Evolutionary conservation across 2,113 vertebrate genomes (phyloP).

Genomic region (Haplotaxodon microlepis): DNA sequence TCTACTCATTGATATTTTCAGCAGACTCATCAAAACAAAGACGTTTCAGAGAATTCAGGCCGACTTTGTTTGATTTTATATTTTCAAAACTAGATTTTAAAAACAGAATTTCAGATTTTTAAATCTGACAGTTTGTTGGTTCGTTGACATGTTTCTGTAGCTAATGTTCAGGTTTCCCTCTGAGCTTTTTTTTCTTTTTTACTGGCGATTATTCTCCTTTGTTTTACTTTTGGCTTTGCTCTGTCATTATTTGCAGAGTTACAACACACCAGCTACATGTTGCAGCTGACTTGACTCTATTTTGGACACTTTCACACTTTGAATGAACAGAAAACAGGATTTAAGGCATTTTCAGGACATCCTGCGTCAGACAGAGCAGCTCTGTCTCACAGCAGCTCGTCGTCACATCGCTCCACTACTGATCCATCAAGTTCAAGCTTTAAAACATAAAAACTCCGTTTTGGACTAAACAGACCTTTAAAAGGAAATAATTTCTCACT

Average conservation of each 20-base stretch:
- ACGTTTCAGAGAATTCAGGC: not conserved
- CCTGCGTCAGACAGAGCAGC: not conserved
- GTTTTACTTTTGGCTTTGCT: not conserved
- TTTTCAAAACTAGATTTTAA: not conserved
- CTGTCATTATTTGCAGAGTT: not conserved
- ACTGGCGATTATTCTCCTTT: not conserved
- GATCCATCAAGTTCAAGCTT: not conserved
- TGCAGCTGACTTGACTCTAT: not conserved
- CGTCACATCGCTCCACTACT: not conserved
- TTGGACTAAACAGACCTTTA: accelerated
- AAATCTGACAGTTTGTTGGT: accelerated
- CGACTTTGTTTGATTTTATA: not conserved
- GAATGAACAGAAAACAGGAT: not conserved
- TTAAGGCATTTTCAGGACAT: not conserved
- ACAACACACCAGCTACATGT: accelerated
- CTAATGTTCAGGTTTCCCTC: not conserved
- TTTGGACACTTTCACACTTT: not conserved
- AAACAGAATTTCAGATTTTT: not conserved
- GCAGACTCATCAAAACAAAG: accelerated
- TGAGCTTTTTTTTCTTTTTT: not conserved
- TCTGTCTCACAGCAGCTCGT: not conserved
- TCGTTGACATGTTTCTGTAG: accelerated
- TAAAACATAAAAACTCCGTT: not conserved
- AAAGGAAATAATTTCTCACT: not conserved
- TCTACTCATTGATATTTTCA: not conserved